A percentile compares a stretch with the other conserved stretches of the same genome.
Conservation (phyloP, 2,113 vertebrate species). For the Eretmochelys imbricata region DNA sequence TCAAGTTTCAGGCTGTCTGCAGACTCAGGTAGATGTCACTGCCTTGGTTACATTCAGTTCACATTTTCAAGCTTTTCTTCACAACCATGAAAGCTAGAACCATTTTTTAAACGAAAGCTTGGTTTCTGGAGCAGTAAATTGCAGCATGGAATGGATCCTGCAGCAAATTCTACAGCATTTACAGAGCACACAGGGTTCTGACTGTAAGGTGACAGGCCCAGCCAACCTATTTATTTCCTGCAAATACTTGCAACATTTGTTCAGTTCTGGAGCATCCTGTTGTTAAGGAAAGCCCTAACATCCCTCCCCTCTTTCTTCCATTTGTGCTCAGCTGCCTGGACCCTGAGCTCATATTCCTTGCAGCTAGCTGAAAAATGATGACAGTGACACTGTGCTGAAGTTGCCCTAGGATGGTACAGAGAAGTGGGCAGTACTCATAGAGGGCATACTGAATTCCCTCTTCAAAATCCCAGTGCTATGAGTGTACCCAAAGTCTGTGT, state of each 20-base stretch:
- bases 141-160: neutral
- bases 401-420: neutral
- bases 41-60: neutral
- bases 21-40: neutral
- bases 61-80: neutral
- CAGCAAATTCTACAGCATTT: neutral
- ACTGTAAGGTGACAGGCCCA: neutral
- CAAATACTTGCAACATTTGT: rapidly evolving
- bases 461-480: rapidly evolving
- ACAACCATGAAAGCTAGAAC: neutral
- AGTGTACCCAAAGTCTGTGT: neutral
- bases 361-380: rapidly evolving
- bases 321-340: neutral
- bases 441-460: rapidly evolving
- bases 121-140: neutral
- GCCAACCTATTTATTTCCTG: neutral
- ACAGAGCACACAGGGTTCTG: neutral
- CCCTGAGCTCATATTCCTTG: neutral
- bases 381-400: neutral
- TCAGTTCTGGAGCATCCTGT: neutral
- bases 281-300: neutral
- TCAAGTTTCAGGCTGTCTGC: neutral
- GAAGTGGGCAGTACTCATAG: neutral
- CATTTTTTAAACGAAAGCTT: neutral
- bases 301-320: neutral